These are phyloP conservation scores for Rhadina sibilatrix DNA, from an alignment of 2,113 vertebrate species.

Conservation along the genomic window DNA sequence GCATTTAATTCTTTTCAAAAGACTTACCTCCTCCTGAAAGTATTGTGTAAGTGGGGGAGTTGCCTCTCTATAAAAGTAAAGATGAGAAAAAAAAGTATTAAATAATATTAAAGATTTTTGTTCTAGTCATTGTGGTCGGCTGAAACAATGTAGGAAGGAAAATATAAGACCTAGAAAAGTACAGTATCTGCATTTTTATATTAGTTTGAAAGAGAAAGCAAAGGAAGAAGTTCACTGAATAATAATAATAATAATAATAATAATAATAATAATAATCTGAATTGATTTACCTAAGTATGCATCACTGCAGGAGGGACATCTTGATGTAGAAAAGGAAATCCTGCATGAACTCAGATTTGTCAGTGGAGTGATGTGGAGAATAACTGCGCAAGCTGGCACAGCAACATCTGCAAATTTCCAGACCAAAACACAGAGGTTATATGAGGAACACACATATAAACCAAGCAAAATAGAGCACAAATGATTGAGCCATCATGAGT, in stretches of 20 bases:
- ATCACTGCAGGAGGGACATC: background rate
- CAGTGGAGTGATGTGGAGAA: background rate
- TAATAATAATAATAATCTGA: background rate
- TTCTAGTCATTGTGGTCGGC: background rate
- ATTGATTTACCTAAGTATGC: background rate
- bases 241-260: too few species aligned
- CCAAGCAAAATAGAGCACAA: background rate
- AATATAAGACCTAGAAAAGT: background rate
- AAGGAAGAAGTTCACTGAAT: background rate
- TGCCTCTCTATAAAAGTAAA: background rate
- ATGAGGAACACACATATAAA: background rate
- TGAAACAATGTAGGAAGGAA: background rate
- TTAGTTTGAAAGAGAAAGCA: background rate
- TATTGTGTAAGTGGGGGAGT: background rate
- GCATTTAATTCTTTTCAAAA: background rate
- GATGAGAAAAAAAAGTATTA: background rate
- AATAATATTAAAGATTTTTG: background rate
- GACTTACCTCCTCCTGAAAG: background rate
- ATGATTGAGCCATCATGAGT: background rate
- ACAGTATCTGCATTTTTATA: background rate
- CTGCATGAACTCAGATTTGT: background rate
- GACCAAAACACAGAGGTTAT: background rate
- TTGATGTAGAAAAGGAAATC: background rate
- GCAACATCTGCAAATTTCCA: background rate
- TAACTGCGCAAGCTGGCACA: background rate